A percentile compares a stretch with the other conserved stretches of the same genome.
These are phyloP conservation scores for Napeogenes inachia DNA, from an alignment of 2,888 invertebrate genomes.

Conservation along the genomic window DNA sequence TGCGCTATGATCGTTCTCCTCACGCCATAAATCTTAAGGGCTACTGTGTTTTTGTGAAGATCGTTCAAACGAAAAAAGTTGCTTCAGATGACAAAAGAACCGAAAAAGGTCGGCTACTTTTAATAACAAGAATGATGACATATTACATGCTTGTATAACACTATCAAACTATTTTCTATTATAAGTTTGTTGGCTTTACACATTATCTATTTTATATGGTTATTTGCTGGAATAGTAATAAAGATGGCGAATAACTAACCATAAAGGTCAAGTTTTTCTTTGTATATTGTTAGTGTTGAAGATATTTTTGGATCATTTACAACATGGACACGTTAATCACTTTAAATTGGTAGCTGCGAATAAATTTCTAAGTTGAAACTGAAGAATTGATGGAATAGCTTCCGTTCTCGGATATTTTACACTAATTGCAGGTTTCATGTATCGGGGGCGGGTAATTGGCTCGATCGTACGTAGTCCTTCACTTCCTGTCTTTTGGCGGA, in stretches of 20 bases:
- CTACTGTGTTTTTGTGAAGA: slow-evolving; percentile 37
- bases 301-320: too few species aligned
- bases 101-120: slow-evolving; percentile 29
- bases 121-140: slow-evolving; percentile 22
- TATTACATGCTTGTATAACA: slow-evolving; percentile 11
- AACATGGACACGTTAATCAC: too few species aligned
- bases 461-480: slow-evolving; percentile 66
- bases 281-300: too few species aligned
- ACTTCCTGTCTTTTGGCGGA: slow-evolving; percentile 72
- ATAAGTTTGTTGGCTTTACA: not conserved
- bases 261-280: too few species aligned
- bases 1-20: slow-evolving; percentile 69
- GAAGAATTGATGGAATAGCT: slow-evolving; percentile 38
- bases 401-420: slow-evolving; percentile 69
- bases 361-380: slow-evolving; percentile 16
- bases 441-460: slow-evolving; percentile 74
- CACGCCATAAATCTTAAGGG: slow-evolving; percentile 64
- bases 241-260: too few species aligned
- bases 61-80: slow-evolving; percentile 21
- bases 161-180: not conserved
- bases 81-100: slow-evolving; percentile 23
- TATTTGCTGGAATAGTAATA: not conserved
- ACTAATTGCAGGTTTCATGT: slow-evolving; percentile 74
- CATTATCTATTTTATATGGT: not conserved
- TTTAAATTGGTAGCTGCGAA: not conserved